Conservation (phyloP, 2,113 vertebrate species). For the Aphyosemion australe region DNA sequence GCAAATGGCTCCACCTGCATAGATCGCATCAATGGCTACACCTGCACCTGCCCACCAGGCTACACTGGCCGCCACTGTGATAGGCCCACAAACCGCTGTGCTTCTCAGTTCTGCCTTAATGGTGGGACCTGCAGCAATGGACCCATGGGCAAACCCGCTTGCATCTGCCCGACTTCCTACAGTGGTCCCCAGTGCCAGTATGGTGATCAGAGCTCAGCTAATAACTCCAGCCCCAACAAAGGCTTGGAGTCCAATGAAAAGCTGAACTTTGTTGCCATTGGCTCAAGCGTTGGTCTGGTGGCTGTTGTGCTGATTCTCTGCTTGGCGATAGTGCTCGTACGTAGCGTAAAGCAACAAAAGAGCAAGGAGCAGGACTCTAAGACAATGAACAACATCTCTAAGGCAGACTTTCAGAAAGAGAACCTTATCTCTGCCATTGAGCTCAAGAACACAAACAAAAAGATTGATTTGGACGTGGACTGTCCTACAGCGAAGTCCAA, state of each 20-base stretch:
- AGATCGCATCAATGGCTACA: constrained; percentile 88
- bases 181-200: constrained; percentile 89
- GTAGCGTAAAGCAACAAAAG: constrained; percentile 83
- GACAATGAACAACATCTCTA: constrained; percentile 96
- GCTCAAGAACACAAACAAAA: constrained; percentile 97
- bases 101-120: constrained; percentile 89
- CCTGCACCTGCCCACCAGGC: constrained; percentile 89
- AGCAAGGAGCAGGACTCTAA: constrained; percentile 82
- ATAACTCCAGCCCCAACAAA: constrained; percentile 73
- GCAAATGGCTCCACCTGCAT: constrained; percentile 92
- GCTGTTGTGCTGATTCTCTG: constrained; percentile 86
- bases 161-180: constrained; percentile 84
- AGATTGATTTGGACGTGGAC: constrained; percentile 89
- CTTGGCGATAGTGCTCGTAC: constrained; percentile 80
- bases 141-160: constrained; percentile 69
- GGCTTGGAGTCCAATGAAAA: constrained; percentile 63
- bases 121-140: constrained; percentile 90
- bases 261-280: constrained; percentile 83
- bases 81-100: constrained; percentile 84
- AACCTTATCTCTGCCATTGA: constrained; percentile 89
- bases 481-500: constrained; percentile 89
- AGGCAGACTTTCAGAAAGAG: constrained; percentile 87
- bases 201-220: constrained; percentile 47
- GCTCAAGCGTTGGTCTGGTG: constrained; percentile 85
- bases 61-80: constrained; percentile 93